Base-by-base conservation (phyloP, 2,888 invertebrate species). In the Camponotus fellah region DNA sequence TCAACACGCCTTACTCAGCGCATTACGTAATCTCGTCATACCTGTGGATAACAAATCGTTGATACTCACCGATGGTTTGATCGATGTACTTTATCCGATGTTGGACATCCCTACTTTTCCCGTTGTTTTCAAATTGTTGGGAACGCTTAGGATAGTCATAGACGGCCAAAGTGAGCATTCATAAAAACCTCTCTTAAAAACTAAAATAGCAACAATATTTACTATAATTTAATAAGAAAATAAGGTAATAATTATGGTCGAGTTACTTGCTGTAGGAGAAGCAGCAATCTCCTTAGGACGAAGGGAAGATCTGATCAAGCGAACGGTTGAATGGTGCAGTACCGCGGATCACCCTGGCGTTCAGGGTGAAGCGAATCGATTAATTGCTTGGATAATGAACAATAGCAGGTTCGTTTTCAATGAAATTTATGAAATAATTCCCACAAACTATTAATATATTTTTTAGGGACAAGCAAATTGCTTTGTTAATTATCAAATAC, bases 41-140 rank as follows among this genome's bases (percentile, higher is more conserved):
- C 96, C 97, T 71, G 96, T 95, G 65, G 96, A 96, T 74, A 98
- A 98, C 95, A 98, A 98, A 95, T 95, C 96, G 32, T 95, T 96
- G 32, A 96, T 98, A 65, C 96, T 98, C 56, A 96, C 96, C 76
- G 96, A 96, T 88, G 98, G 98, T 6, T 95, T 98, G 82, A 95
- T 98, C 77, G 96, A 96, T 83, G 97, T 97, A 3, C 96, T 97
- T 81, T 95, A 98, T 92, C 97, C 97, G 0, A 96, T 97, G 96
- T 94, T 97, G 80, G 95, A 95, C 74, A 96, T 96, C 62, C 96
- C 96, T 66, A 97, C 98, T 84, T 97, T 97, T 80, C 97, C 97
- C 40, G 98, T 98, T 1, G 97, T 98, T 6, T 98, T 98, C 92
- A 98, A 98, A 95, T 95, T 99, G 85, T 94, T 99, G 74, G 98